Conservation (phyloP, 2,888 invertebrate genomes). For the Drosophila dives region DNA sequence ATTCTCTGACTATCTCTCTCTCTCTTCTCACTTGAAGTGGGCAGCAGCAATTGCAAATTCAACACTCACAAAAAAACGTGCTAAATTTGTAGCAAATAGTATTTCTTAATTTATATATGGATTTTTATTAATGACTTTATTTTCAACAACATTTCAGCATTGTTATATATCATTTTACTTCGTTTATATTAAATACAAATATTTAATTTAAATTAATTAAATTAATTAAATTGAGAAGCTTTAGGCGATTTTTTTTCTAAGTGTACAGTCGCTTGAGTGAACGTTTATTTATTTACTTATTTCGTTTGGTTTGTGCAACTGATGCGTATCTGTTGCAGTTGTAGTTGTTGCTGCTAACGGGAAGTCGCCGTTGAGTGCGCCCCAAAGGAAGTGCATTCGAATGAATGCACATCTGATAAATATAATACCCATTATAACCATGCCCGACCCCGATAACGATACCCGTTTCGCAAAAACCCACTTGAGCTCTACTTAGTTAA, state of each 20-base stretch:
- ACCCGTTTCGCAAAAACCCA: slow-evolving; percentile 18
- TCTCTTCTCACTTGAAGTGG: slow-evolving; percentile 41
- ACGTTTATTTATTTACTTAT: slow-evolving; percentile 63
- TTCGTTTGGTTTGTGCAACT: slow-evolving; percentile 62
- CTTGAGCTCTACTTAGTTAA: slow-evolving; percentile 48
- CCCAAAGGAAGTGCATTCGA: slow-evolving; percentile 77
- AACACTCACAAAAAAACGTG: background rate
- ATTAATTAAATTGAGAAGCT: no score
- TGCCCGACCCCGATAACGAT: slow-evolving; percentile 19
- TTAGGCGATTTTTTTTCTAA: background rate
- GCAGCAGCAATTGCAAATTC: slow-evolving; percentile 31
- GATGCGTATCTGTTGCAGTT: slow-evolving; percentile 66
- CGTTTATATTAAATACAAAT: no score
- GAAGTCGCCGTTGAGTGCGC: slow-evolving; percentile 75
- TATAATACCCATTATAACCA: slow-evolving; percentile 62
- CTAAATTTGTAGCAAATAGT: background rate
- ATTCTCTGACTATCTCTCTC: background rate
- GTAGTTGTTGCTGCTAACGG: slow-evolving; percentile 59
- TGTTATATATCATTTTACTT: no score
- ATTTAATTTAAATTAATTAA: no score
- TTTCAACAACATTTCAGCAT: no score
- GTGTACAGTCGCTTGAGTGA: slow-evolving; percentile 38
- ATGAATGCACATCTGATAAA: slow-evolving; percentile 80
- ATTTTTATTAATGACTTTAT: no score
- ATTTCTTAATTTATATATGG: no score